Conservation (phyloP, 2,888 invertebrate genomes). For the Tridacna gigas region DNA sequence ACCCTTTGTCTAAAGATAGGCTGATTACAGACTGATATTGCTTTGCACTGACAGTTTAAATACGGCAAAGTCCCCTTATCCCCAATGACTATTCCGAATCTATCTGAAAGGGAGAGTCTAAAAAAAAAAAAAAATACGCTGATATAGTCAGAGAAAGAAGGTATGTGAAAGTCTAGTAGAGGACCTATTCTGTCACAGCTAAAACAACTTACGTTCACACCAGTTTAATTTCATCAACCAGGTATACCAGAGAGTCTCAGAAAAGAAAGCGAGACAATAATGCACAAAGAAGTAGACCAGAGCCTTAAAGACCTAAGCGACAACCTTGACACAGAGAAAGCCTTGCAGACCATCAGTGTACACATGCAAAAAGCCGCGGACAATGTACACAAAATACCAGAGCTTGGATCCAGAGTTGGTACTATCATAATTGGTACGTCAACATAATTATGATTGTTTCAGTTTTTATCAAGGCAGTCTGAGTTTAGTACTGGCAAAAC, state of each 20-base stretch:
- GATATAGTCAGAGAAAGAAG: too few relatives aligned
- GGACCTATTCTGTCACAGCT: too few relatives aligned
- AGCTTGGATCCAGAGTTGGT: conserved; percentile 47
- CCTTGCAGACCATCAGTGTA: conserved; percentile 53
- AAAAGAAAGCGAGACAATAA: conserved; percentile 49
- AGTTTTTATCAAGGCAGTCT: neutral
- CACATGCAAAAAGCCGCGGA: conserved; percentile 61
- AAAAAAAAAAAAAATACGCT: too few relatives aligned
- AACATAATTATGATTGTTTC: too few relatives aligned
- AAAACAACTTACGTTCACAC: neutral
- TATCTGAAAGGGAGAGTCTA: too few relatives aligned
- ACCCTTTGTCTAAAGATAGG: too few relatives aligned
- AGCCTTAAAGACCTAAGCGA: conserved; percentile 54
- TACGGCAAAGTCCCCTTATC: too few relatives aligned
- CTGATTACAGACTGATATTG: too few relatives aligned
- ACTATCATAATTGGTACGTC: conserved; percentile 47
- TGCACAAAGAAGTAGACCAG: conserved; percentile 58
- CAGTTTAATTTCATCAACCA: conserved; percentile 4
- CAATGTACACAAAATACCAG: conserved; percentile 52
- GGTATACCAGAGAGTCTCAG: conserved; percentile 52
- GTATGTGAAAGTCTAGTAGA: too few relatives aligned
- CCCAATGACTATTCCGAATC: too few relatives aligned
- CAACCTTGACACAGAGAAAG: conserved; percentile 55
- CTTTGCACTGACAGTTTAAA: too few relatives aligned
- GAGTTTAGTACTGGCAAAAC: too few relatives aligned